Base-by-base conservation (phyloP, 1,140 invertebrate genomes). In the Trialeurodes vaporariorum region DNA sequence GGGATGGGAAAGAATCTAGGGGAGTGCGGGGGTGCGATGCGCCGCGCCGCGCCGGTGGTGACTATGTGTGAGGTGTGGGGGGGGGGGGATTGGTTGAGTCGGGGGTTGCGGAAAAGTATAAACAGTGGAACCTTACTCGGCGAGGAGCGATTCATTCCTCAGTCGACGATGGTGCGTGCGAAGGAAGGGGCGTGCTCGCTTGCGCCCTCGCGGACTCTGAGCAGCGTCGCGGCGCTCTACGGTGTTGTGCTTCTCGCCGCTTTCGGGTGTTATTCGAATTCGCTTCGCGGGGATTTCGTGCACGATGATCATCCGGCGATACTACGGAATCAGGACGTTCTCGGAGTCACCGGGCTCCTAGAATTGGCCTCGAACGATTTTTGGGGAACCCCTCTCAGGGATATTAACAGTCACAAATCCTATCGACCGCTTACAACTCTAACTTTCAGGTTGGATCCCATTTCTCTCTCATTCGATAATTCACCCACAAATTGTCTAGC, bases 281-380 rank as follows among this genome's bases (percentile, higher is more conserved):
- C 89, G 5, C 79, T 94, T 61, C 79, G 82, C 34, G 92, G 92
- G 67, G 91, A 93, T 71, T 93, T 94, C 75, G 92, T 94, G 13
- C 93, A 94, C 81, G 93, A 95, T 78, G 92, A 95, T 75, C 85
- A 94, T 69, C 91, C 91, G 13, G 93, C 93, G 9, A 86, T 96
- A 61, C 86, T 87, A 65, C 82, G 87, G 60, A 96, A 95, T 79
- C 86, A 86, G 72, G 92, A 96, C 76, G 89, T 95, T 21, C 80
- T 87, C 25, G 89, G 86, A 0, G 80, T 81, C 40, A 87, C 83
- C 49, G 80, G 87, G 0, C 73, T 91, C 64, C 75, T 76, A 49
- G 82, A 85, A 65, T 79, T 94, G 24, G 87, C 93, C 71, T 81
- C 82, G 69, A 91, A 95, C 78, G 93, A 96, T 77, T 96, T 94